phyloP scores from a whole-genome alignment of 2,797 vertebrate genomes.

The Pseudochaenichthys georgianus region DNA sequence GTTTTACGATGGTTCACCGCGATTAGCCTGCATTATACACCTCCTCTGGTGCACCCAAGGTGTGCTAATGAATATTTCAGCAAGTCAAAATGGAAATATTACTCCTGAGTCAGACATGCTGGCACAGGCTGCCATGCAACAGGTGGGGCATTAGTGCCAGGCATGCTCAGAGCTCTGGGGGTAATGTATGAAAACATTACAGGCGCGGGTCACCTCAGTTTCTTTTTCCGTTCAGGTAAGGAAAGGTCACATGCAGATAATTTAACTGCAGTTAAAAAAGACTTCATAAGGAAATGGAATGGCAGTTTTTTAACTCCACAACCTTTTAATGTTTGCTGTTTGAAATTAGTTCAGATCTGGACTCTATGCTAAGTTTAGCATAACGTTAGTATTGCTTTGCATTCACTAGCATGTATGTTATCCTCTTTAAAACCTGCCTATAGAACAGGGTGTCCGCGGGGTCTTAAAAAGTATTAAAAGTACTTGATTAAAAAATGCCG shows the following conservation, averaged over 20 bases:
- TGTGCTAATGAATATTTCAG: slow-evolving; percentile 85
- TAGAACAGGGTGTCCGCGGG: no score
- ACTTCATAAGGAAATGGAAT: background rate
- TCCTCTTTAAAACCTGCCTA: background rate
- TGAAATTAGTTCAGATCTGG: background rate
- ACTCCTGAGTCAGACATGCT: slow-evolving; percentile 70
- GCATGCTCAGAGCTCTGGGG: slow-evolving; percentile 37
- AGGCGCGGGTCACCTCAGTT: slow-evolving; percentile 35
- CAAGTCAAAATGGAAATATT: slow-evolving; percentile 77
- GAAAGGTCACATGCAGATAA: slow-evolving; percentile 11
- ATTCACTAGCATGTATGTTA: background rate
- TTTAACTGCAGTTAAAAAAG: slow-evolving; percentile 17
- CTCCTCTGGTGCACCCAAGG: slow-evolving; percentile 58
- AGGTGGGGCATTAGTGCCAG: slow-evolving; percentile 69
- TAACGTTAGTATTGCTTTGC: background rate
- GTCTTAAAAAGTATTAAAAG: no score
- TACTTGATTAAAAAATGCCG: no score
- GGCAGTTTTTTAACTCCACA: slow-evolving; percentile 1
- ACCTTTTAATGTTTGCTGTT: slow-evolving; percentile 3
- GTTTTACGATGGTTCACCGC: slow-evolving; percentile 33
- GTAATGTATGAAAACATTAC: slow-evolving; percentile 49
- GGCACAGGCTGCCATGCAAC: slow-evolving; percentile 63
- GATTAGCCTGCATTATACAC: slow-evolving; percentile 59
- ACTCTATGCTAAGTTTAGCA: background rate
- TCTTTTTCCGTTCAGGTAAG: slow-evolving; percentile 17